Evolutionary conservation across 2,797 vertebrate species (phyloP), one percentile per base, ranked within the genome.

Genomic region (Sebastes oblongus): DNA sequence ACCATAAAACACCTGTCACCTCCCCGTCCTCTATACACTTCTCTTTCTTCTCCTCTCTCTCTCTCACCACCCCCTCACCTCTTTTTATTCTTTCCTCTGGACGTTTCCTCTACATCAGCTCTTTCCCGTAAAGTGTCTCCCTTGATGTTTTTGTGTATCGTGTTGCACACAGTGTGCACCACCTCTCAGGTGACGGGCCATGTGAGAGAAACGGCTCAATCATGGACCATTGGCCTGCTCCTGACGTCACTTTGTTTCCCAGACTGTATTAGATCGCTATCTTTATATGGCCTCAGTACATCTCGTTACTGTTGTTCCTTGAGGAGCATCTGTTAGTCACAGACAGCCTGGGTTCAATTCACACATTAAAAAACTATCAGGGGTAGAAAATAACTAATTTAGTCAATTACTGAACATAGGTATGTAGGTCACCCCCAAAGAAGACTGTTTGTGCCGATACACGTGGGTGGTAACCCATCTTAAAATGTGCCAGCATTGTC

Each of bases 1-100:
- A 85, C 87, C 81, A 79, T 75, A 77, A 91, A 90, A 87, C 93
- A 93, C 93, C 91, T 92, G 91, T 83, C 72, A 14, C 22, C 75
- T 46, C 58, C 68, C 42, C 52, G 42, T 20, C 14, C 59, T n/a
- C 60, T 20, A 39, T 58, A 29, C 52, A 58, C 27, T 50, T 20
- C 70, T 68, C 69, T 78, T 78, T 85, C n/a, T 73, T 78, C 55
- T 52, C 12, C 59, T 52, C 58, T 46, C 10, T 50, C 4, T 24
- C 46, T 67, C 77, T 52, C 69, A 9, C 72, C 72, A 18, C 12
- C 39, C 34, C 3, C 10, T 59, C 25, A 60, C 58, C 80, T 30
- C 27, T 52, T 77, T 72, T 68, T 22, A 55, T 30, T 76, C 24
- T 79, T 62, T 84, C 75, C 77, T 83, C 25, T 78, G 34, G 8